Conservation (phyloP, 2,888 invertebrate species). For the Unio delphinus region DNA sequence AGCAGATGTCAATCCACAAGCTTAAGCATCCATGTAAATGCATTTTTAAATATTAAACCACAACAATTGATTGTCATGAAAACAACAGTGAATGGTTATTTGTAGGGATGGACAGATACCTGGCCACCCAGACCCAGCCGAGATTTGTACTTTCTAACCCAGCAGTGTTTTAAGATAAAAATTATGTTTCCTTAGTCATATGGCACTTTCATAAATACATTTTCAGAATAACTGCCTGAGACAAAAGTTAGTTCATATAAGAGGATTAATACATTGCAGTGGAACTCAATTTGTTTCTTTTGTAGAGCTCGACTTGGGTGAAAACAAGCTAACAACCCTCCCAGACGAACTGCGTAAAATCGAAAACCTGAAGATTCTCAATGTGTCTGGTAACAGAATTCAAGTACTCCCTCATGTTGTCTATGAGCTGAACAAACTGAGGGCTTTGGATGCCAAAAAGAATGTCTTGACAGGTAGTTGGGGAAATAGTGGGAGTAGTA, state of each 20-base stretch:
- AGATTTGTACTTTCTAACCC: too few species aligned
- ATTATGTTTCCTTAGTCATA: background rate
- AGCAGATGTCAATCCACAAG: too few species aligned
- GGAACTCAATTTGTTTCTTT: slow-evolving; percentile 1
- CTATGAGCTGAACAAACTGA: slow-evolving; percentile 45
- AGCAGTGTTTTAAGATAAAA: too few species aligned
- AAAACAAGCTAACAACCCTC: slow-evolving; percentile 46
- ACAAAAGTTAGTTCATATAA: background rate
- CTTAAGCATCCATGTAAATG: too few species aligned
- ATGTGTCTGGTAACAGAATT: slow-evolving; percentile 55
- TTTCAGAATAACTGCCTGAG: background rate
- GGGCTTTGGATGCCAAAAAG: slow-evolving; percentile 40
- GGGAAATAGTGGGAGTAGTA: background rate
- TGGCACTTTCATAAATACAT: background rate
- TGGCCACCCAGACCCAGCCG: too few species aligned
- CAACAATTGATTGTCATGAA: too few species aligned
- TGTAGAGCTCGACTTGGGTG: slow-evolving; percentile 51
- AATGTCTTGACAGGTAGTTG: slow-evolving; percentile 52
- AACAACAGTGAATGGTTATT: too few species aligned
- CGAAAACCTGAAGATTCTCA: slow-evolving; percentile 42
- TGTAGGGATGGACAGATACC: too few species aligned
- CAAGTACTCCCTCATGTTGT: slow-evolving; percentile 47
- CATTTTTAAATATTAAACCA: too few species aligned
- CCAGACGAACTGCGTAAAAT: slow-evolving; percentile 53
- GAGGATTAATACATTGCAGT: background rate